Base-by-base conservation (phyloP, 2,888 invertebrate genomes). In the Branchipolynoe longqiensis region DNA sequence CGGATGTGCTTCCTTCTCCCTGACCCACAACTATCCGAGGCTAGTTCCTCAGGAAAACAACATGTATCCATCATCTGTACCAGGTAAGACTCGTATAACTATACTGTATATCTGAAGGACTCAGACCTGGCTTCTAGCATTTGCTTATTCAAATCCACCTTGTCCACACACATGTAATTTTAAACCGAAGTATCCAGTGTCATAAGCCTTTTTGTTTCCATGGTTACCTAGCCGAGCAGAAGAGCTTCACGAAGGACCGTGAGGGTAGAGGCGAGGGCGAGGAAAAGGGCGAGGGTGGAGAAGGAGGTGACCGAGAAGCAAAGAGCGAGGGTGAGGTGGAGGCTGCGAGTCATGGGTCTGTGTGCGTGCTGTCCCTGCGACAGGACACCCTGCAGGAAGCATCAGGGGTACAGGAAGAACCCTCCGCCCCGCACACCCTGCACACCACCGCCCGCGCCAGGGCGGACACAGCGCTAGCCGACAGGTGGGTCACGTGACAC, bases 361-460 rank as follows among this genome's bases (percentile, higher is more conserved):
- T 82, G 18, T 82, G 41, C 33, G 82, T 82, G 14, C 54, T 82
- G 8, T 31, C 56, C 33, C 6, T 82, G 38, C 56, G 58, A 22
- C 18, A 56, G 1, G 56, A 58, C 58, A 56, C 31, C 25, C n/a
- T 38, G 8, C 36, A 58, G 58, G 58, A 82, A 33, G 25, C 38
- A n/a, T 38, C 56, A 33, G 58, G 82, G 1, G 28, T 25, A 41
- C 41, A 78, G 22, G 28, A 41, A 25, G n/a, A 48, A 2, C 78
- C 78, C 12, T 48, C 84, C 18, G 87, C 87, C 18, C 87, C 89
- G 0, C 88, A 89, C 36, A 88, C 87, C 1, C 88, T 91, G 18
- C 91, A 90, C 86, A 90, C 89, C 73, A 91, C 89, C 18, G 82
- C 89, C 28, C 90, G 91, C n/a, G 87, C 90, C 69, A 86, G 91